phyloP scores from a whole-genome alignment of 2,113 vertebrate species.

The Octodon degus region DNA sequence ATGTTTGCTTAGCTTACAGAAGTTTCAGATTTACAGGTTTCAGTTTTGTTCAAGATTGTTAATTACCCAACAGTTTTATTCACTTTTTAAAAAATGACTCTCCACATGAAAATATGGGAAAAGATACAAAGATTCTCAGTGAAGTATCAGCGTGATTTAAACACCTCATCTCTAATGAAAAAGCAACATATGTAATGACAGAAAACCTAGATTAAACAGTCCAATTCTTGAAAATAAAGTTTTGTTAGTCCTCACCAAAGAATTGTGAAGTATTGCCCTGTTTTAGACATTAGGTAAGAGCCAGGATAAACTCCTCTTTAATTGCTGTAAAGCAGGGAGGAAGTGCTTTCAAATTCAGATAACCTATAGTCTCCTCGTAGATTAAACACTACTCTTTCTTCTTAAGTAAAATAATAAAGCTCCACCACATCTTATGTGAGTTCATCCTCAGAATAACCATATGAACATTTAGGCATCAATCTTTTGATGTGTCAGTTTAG shows the following conservation, averaged over 20 bases:
- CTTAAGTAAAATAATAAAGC: neutral
- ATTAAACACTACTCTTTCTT: slow-evolving; percentile 21
- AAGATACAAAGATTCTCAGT: neutral
- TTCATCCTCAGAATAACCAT: slow-evolving; percentile 3
- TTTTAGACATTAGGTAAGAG: slow-evolving; percentile 27
- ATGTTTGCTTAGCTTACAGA: neutral
- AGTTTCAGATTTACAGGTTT: neutral
- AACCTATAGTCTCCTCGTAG: neutral
- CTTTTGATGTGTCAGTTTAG: neutral
- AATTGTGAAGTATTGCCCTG: neutral
- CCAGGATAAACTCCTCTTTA: neutral
- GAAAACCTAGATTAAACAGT: neutral
- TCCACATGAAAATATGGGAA: neutral
- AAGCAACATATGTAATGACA: neutral
- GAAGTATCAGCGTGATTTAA: neutral
- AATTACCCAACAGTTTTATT: neutral
- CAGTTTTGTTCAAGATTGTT: neutral
- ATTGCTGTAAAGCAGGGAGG: slow-evolving; percentile 7
- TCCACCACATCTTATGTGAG: neutral
- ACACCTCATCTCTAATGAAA: neutral
- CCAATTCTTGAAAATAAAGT: neutral
- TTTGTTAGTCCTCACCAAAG: neutral
- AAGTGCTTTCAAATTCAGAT: neutral
- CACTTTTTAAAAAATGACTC: no score
- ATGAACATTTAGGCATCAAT: neutral